phyloP scores from a whole-genome alignment of 1,140 invertebrate genomes.

The Belonocnema kinseyi region DNA sequence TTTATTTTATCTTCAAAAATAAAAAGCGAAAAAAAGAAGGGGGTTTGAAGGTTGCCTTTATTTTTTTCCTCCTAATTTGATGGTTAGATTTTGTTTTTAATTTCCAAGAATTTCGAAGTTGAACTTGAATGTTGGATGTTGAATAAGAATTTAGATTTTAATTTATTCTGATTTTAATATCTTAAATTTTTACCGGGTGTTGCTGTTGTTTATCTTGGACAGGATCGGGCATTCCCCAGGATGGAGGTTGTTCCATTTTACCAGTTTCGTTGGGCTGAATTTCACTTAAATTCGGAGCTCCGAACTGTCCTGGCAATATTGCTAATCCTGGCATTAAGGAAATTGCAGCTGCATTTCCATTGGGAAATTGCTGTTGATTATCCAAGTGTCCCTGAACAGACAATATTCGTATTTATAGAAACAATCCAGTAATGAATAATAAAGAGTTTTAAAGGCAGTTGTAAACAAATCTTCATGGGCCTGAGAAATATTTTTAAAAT shows the following conservation, averaged over 20 bases:
- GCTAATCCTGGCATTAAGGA: slow-evolving; percentile 69
- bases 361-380: slow-evolving; percentile 69
- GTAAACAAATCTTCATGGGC: too few species aligned
- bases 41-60: too few species aligned
- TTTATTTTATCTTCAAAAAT: neutral
- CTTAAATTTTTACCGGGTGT: slow-evolving; percentile 64
- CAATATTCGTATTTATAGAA: slow-evolving; percentile 7
- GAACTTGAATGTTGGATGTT: too few species aligned
- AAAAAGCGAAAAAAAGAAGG: too few species aligned
- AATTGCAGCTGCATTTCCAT: slow-evolving; percentile 66
- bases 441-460: too few species aligned
- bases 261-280: slow-evolving; percentile 67
- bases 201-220: slow-evolving; percentile 74
- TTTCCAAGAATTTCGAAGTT: too few species aligned
- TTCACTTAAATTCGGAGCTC: slow-evolving; percentile 64
- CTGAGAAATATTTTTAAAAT: too few species aligned
- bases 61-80: too few species aligned
- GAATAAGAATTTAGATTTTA: too few species aligned
- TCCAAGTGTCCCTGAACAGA: slow-evolving; percentile 66
- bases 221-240: slow-evolving; percentile 71
- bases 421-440: neutral
- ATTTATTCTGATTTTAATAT: too few species aligned
- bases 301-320: slow-evolving; percentile 69
- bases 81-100: too few species aligned
- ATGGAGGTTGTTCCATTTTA: slow-evolving; percentile 67